Percentiles rank a stretch among this genome's conserved stretches.
phyloP scores from a whole-genome alignment of 1,140 invertebrate genomes.

The Pogonomyrmex californicus region DNA sequence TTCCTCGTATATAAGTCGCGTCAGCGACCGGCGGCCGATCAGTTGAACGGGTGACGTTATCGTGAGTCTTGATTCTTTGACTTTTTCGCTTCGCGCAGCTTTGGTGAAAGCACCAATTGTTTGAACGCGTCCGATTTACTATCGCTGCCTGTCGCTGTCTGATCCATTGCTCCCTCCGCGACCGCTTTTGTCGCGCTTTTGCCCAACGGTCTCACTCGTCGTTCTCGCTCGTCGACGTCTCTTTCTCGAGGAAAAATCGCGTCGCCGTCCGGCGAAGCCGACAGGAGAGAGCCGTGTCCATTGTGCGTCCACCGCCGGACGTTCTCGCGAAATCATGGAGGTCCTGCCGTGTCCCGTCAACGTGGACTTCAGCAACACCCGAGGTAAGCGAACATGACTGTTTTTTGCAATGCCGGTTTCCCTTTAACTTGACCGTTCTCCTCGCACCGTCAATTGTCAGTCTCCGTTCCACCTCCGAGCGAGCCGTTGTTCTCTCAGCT shows the following conservation, averaged over 20 bases:
- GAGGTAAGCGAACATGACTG: conserved; percentile 74
- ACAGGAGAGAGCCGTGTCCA: neutral
- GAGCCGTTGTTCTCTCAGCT: conserved; percentile 59
- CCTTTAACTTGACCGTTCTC: neutral
- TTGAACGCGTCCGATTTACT: no score
- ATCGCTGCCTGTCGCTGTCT: neutral
- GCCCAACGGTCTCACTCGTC: no score
- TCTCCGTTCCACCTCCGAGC: neutral
- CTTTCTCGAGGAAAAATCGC: neutral
- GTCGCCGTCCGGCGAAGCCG: conserved; percentile 6
- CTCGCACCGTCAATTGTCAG: neutral
- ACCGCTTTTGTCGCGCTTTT: neutral
- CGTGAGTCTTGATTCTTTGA: neutral
- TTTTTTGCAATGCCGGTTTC: neutral
- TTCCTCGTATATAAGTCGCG: conserved; percentile 80
- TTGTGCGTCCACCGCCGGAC: conserved; percentile 26
- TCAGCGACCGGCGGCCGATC: conserved; percentile 80
- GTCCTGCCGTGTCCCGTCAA: conserved; percentile 85
- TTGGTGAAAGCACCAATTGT: conserved; percentile 56
- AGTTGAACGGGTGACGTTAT: conserved; percentile 69
- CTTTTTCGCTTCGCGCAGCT: neutral
- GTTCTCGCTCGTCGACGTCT: neutral
- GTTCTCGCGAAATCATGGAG: conserved; percentile 78
- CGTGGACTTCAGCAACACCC: conserved; percentile 84
- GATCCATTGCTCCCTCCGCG: neutral